phyloP scores from a whole-genome alignment of 2,888 invertebrate species.

The Octonoba sinensis region DNA sequence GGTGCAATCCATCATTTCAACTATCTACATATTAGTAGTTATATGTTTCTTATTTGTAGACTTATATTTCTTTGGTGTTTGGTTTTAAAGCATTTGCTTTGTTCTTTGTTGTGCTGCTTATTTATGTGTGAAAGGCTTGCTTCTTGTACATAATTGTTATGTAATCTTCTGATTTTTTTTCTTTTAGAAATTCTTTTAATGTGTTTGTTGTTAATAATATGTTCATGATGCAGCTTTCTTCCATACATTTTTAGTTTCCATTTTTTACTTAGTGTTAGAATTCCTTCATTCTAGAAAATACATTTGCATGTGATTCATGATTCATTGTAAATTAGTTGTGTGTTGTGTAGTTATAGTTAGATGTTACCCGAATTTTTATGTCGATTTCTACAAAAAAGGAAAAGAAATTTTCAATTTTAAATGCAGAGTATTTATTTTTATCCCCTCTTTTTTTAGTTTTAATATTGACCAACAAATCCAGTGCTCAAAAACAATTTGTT shows the following conservation, averaged over 20 bases:
- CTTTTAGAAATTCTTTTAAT: no score
- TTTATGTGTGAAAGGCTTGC: neutral
- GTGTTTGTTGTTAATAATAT: neutral
- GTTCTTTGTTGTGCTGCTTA: neutral
- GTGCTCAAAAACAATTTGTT: no score
- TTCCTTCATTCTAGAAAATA: conserved; percentile 15
- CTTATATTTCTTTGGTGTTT: no score
- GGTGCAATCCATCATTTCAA: no score
- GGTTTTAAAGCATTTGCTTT: neutral
- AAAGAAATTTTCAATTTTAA: no score
- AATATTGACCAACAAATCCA: no score
- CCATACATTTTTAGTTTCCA: conserved; percentile 7
- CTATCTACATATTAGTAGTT: no score
- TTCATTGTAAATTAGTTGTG: conserved; percentile 30
- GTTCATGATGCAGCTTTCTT: conserved; percentile 21
- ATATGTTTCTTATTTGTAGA: no score
- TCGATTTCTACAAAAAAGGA: conserved; percentile 4
- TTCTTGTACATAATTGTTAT: no score
- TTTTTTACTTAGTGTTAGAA: conserved; percentile 7
- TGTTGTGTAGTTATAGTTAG: conserved; percentile 35
- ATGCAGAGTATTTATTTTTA: no score
- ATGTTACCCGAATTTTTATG: conserved; percentile 18
- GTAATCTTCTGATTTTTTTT: no score
- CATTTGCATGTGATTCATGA: conserved; percentile 42
- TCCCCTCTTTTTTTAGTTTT: no score